These are phyloP conservation scores for Steinernema hermaphroditum DNA, from an alignment of 2,888 invertebrate genomes.

Conservation along the genomic window DNA sequence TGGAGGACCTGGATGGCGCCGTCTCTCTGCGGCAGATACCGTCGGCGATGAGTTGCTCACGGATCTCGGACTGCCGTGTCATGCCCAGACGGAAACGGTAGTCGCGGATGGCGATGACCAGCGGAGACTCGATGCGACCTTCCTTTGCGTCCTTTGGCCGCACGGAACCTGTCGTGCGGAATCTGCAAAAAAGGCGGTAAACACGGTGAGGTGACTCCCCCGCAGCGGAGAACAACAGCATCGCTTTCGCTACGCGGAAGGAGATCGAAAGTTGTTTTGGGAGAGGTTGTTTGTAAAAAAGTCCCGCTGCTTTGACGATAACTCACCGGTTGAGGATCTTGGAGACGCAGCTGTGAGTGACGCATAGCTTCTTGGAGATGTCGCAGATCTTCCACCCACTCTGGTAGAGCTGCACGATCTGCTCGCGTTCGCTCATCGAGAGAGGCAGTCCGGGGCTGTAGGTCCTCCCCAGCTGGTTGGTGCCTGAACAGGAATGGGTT, in stretches of 20 bases:
- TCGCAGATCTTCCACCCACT: slow-evolving; percentile 66
- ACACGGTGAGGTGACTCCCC: background rate
- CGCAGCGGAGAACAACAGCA: too few relatives aligned
- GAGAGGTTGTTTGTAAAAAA: too few relatives aligned
- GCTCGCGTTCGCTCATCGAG: slow-evolving; percentile 62
- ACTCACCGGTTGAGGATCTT: slow-evolving; percentile 62
- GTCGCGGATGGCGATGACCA: slow-evolving; percentile 63
- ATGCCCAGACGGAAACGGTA: slow-evolving; percentile 61
- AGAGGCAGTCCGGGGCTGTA: slow-evolving; percentile 64
- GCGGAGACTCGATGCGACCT: slow-evolving; percentile 60
- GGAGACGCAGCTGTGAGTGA: slow-evolving; percentile 65
- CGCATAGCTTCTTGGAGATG: slow-evolving; percentile 62
- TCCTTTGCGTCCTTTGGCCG: slow-evolving; percentile 66
- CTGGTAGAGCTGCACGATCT: slow-evolving; percentile 61
- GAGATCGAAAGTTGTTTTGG: too few relatives aligned
- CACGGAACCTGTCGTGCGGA: slow-evolving; percentile 63
- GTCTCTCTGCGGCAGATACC: slow-evolving; percentile 61
- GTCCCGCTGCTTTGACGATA: background rate
- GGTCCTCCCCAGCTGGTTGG: slow-evolving; percentile 64
- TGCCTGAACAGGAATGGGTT: slow-evolving; percentile 43
- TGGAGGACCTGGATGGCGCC: slow-evolving; percentile 62
- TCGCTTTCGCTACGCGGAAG: too few relatives aligned
- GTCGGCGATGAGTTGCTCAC: slow-evolving; percentile 62
- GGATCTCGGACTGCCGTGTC: slow-evolving; percentile 62
- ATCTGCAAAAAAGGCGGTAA: slow-evolving; percentile 45